Conservation (phyloP, 2,888 invertebrate genomes). For the Oscheius sp. region DNA sequence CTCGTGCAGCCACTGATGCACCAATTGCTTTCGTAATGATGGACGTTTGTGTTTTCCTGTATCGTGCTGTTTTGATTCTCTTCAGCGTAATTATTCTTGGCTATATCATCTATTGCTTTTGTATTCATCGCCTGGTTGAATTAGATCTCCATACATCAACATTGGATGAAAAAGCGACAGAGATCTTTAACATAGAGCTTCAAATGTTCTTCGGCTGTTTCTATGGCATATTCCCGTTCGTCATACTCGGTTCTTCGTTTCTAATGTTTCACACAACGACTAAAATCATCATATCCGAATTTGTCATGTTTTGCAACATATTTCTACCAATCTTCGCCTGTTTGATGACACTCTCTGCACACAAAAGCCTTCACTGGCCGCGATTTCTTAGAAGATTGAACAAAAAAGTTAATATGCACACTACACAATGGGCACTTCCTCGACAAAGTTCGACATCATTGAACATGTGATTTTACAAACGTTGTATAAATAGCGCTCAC, state of each 20-base stretch:
- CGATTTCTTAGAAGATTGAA: not conserved
- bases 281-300: not conserved
- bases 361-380: slow-evolving; percentile 9
- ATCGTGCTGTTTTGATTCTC: not conserved
- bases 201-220: slow-evolving; percentile 21
- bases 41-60: not conserved
- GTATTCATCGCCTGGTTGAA: not conserved
- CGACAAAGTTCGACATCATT: not conserved
- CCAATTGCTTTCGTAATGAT: slow-evolving; percentile 1
- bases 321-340: slow-evolving; percentile 3
- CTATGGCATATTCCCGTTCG: slow-evolving; percentile 5
- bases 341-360: not conserved
- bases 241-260: slow-evolving; percentile 7
- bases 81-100: not conserved
- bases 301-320: not conserved
- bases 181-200: slow-evolving; percentile 6
- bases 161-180: slow-evolving; percentile 1
- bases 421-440: slow-evolving; percentile 6
- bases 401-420: no score
- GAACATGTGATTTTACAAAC: not conserved
- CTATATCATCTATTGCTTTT: not conserved
- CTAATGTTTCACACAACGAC: not conserved
- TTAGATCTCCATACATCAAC: not conserved
- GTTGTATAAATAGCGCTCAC: slow-evolving; percentile 72
- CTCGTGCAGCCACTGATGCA: not conserved